These are phyloP conservation scores for Plebejus melissa DNA, from an alignment of 2,888 invertebrate genomes.

Conservation along the genomic window DNA sequence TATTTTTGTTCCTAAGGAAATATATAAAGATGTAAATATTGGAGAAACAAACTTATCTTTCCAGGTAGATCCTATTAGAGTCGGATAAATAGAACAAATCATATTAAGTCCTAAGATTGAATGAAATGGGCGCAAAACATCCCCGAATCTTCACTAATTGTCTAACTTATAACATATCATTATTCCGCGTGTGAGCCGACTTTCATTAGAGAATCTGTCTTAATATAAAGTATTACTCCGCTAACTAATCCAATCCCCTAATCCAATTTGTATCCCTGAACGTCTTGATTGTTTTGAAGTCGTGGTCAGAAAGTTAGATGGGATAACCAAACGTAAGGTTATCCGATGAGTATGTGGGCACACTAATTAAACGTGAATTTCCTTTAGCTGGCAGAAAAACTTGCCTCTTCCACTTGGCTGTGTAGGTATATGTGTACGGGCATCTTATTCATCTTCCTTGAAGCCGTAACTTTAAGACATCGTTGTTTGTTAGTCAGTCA, in stretches of 20 bases:
- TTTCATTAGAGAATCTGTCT: conserved; percentile 43
- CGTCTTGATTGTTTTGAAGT: conserved; percentile 64
- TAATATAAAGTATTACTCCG: conserved; percentile 44
- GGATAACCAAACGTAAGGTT: conserved; percentile 42
- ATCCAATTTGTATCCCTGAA: conserved; percentile 57
- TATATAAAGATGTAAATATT: background rate
- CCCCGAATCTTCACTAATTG: conserved; percentile 25
- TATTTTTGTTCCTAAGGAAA: background rate
- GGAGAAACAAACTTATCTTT: background rate
- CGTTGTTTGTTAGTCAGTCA: no score
- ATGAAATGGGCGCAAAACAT: conserved; percentile 9
- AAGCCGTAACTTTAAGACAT: no score
- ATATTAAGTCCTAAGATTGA: background rate
- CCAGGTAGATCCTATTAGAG: background rate
- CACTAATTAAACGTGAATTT: conserved; percentile 26
- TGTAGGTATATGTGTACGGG: background rate
- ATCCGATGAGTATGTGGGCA: conserved; percentile 39
- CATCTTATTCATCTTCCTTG: no score
- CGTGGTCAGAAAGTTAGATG: conserved; percentile 60
- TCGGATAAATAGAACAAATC: background rate
- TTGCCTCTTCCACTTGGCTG: background rate
- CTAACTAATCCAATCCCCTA: conserved; percentile 43
- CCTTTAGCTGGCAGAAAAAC: background rate
- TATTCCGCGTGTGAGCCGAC: conserved; percentile 29
- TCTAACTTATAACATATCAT: conserved; percentile 28